These are phyloP conservation scores for Morpho deidamia DNA, from an alignment of 2,888 invertebrate species.

Conservation along the genomic window DNA sequence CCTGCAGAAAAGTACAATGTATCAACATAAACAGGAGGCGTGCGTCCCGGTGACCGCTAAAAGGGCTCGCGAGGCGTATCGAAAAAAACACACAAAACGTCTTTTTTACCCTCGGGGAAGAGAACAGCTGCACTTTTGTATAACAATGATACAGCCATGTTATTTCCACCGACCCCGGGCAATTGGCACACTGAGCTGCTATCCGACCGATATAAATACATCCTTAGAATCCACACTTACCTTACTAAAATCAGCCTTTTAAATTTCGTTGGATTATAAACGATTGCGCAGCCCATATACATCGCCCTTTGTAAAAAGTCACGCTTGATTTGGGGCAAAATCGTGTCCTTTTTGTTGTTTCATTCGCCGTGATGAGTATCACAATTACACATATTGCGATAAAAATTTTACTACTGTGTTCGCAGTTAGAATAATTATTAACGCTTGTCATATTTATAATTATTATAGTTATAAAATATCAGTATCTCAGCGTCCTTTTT, in stretches of 20 bases:
- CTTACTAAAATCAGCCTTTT: constrained; percentile 20
- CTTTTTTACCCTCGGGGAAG: constrained; percentile 72
- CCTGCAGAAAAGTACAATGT: constrained; percentile 21
- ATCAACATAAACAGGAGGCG: constrained; percentile 39
- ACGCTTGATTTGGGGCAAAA: constrained; percentile 72
- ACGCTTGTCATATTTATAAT: constrained; percentile 24
- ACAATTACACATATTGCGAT: constrained; percentile 56
- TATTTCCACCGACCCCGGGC: constrained; percentile 65
- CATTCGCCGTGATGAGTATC: constrained; percentile 64
- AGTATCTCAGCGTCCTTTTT: too few species aligned
- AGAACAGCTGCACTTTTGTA: constrained; percentile 74
- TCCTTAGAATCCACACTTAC: constrained; percentile 20
- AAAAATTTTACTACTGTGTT: constrained; percentile 20
- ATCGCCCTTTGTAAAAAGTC: constrained; percentile 69
- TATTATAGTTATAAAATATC: too few species aligned
- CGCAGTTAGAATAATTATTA: constrained; percentile 10
- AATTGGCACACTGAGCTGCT: constrained; percentile 54
- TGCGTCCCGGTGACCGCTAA: constrained; percentile 67
- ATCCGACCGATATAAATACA: constrained; percentile 39
- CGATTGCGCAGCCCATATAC: constrained; percentile 54
- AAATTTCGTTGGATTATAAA: constrained; percentile 42
- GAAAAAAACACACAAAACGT: constrained; percentile 61
- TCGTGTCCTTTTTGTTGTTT: constrained; percentile 74
- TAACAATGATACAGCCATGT: constrained; percentile 75
- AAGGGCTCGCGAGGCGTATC: constrained; percentile 50